Evolutionary conservation across 2,888 invertebrate genomes (phyloP), one percentile per base, ranked within the genome.

Genomic region (Drosophila nr. fundita): DNA sequence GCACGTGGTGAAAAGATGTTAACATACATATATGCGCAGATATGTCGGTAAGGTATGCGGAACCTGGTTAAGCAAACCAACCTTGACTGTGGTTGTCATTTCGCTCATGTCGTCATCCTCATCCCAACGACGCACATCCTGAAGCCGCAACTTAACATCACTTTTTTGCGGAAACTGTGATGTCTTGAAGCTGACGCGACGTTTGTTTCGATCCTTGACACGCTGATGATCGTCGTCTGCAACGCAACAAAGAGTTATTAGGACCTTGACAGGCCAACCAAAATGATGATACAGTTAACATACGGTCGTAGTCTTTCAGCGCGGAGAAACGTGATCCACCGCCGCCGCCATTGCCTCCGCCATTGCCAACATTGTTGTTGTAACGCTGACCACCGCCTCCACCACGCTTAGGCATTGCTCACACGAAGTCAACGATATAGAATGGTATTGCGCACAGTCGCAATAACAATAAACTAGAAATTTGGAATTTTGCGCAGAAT

Each of bases 151-250:
- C 29, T 88, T 87, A 7, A 88, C 66, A 53, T 90, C 85, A 15
- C 65, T 78, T 18, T 89, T 90, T 48, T 88, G 68, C 1, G 78
- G 74, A n/a, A 87, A 71, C 5, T 83, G 81, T 1, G 91, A 89
- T 0, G 93, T 90, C 59, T 93, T 93, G 64, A 93, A 93, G 70
- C 93, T 93, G 42, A 93, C 93, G 29, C 92, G 88, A 13, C 93
- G 87, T 27, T 91, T 93, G 27, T 91, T 90, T 24, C 84, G 89
- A 55, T 90, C 85, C 70, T 91, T 90, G 36, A 91, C 91, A 10
- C 91, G 90, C 45, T 92, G 91, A 64, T 82, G 78, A 64, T 92
- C 91, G 27, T 92, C 92, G 7, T 91, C 91, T 91, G 40, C 2
- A 24, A 48, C 8, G 5, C 24, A 71, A 27, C 7, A 24, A 30